Conservation (phyloP, 2,113 vertebrate genomes). For the Podocnemis expansa region DNA sequence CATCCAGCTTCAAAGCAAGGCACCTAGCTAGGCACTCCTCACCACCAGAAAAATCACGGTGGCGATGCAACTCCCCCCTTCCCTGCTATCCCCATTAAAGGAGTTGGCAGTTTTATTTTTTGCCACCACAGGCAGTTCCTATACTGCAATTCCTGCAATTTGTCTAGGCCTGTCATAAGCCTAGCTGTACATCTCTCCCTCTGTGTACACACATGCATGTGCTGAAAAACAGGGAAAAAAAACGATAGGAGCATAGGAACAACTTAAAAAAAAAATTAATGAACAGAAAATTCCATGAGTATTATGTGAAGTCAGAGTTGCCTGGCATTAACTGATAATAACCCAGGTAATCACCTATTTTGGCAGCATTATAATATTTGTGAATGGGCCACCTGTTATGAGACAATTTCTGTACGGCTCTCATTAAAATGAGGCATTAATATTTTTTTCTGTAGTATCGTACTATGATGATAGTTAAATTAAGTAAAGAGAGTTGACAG, state of each 20-base stretch:
- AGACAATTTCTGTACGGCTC: neutral
- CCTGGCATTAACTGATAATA: neutral
- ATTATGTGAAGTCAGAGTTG: neutral
- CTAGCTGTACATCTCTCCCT: neutral
- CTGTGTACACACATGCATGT: neutral
- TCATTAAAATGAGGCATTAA: neutral
- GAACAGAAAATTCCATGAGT: neutral
- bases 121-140: no score
- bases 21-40: no score
- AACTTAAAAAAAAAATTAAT: no score
- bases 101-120: no score
- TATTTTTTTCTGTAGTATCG: neutral
- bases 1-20: no score
- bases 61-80: no score
- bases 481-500: neutral
- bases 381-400: neutral
- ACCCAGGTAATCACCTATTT: neutral
- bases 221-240: neutral
- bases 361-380: neutral
- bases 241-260: neutral
- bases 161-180: no score
- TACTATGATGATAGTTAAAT: neutral
- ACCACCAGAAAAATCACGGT: no score
- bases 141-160: no score
- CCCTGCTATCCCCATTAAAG: no score